Base-by-base conservation (phyloP, 2,113 vertebrate genomes). In the Pseudorasbora parva region DNA sequence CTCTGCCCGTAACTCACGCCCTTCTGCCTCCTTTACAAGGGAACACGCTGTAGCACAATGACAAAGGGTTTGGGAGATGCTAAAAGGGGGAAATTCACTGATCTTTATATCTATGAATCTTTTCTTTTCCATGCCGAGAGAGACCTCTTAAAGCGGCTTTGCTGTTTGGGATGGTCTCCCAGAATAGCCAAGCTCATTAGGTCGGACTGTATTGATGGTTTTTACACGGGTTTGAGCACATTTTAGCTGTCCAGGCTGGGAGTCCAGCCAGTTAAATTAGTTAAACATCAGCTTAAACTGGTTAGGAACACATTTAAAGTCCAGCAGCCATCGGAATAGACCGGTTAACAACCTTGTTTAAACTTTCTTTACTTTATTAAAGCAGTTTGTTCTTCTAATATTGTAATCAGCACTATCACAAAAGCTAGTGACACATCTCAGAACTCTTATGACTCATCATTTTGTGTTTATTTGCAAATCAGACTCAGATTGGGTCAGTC, bases 1-100 rank as follows among this genome's bases (percentile, higher is more conserved):
- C 69, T 69, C 85, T 69, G n/a, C 68, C 81, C 69, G 81, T 86
- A 88, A 88, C 90, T 91, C 88, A 86, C 77, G 47, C 60, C 45
- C 81, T 76, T 79, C 73, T 80, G 21, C 79, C 88, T 87, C 79
- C 83, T 91, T 90, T 90, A 85, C 41, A 68, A 60, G 81, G 59
- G 86, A 84, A 84, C 87, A 43, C 56, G 82, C 56, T 76, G 21
- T 41, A 57, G 30, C 8, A 33, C 69, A 82, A 83, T 85, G 30
- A 75, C 57, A 79, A 79, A 79, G 56, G 15, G 56, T 78, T 60
- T 25, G 56, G 54, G 14, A 78, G 77, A 79, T 79, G 59, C 77
- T 79, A 27, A 51, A 79, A 64, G 23, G 77, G n/a, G 37, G 3
- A 60, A 19, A 30, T 66, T 47, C 43, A 80, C 25, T 80, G 59